Percentiles rank a stretch among this genome's conserved stretches.
Conservation (phyloP, 1,140 invertebrate species). For the Papilio helenus region DNA sequence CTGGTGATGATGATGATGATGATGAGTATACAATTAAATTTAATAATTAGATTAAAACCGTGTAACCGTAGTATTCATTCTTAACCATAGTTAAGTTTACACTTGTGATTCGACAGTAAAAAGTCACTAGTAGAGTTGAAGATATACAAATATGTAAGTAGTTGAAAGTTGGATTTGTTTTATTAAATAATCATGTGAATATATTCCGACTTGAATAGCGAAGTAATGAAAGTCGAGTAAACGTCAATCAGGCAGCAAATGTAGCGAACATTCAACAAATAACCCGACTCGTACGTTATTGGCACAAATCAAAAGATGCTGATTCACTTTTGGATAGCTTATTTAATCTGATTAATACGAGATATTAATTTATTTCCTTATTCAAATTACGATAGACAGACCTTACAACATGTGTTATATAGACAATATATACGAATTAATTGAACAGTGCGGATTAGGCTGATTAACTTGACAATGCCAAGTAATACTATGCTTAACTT, state of each 20-base stretch:
- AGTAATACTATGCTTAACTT: not conserved
- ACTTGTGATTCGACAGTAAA: not conserved
- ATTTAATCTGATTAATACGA: not conserved
- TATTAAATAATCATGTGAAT: constrained; percentile 4
- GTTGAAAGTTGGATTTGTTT: not conserved
- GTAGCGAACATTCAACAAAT: constrained; percentile 13
- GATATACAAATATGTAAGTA: not conserved
- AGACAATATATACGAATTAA: not conserved
- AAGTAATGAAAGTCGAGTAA: constrained; percentile 25
- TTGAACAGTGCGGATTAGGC: not conserved
- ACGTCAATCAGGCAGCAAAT: constrained; percentile 18
- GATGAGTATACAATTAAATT: no score
- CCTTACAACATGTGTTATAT: no score
- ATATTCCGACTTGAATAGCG: constrained; percentile 1
- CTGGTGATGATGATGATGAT: no score
- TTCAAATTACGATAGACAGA: no score
- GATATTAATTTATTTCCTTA: not conserved
- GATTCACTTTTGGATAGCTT: not conserved
- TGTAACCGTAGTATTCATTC: no score
- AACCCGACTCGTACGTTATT: not conserved
- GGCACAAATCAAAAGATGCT: not conserved
- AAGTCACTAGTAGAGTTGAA: not conserved
- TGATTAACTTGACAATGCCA: constrained; percentile 4
- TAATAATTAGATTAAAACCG: no score
- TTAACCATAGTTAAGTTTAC: no score